Evolutionary conservation across 2,113 vertebrate species (phyloP), one percentile per base, ranked within the genome.

Genomic region (Onychorhynchus coronatus): DNA sequence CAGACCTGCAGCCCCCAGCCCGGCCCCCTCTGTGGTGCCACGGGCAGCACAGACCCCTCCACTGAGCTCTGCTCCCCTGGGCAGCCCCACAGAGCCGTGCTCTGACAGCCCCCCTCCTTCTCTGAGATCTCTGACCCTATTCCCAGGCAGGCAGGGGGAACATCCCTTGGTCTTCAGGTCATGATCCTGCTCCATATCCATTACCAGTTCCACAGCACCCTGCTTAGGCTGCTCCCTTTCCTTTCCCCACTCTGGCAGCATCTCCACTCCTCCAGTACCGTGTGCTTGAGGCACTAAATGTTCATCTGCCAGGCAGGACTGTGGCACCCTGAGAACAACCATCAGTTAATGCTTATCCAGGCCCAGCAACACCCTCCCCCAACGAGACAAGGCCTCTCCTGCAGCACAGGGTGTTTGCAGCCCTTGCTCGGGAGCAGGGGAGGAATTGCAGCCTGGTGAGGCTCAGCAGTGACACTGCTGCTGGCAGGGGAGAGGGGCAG

Each of bases 181-280:
- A 4, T 0, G 5, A 56, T n/a, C 46, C 16, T 3, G 6, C 41
- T 89, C 67, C 3, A 3, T 6, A 22, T n/a, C 44, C 1, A 0
- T 4, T 3, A n/a, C 5, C 33, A 24, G 61, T 31, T 77, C 68
- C 46, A 27, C 46, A 39, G 76, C 12, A 20, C 18, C 11, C 5
- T 55, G 89, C 79, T 77, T 61, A 49, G 82, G 37, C 88, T 62
- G 78, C 47, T 80, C 22, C 41, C 15, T 52, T 28, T 84, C 73
- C 33, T 55, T 18, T 20, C 65, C 59, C 85, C 61, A 85, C 53
- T 72, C 74, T 21, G 84, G 33, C 78, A 88, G 85, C 50, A 55
- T 30, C 55, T 94, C 50, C 4, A 5, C 8, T 65, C 73, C 61
- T 74, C 47, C 79, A 55, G 62, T 3, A 5, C 30, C 8, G 8